Percentiles rank a stretch among this genome's conserved stretches.
These are phyloP conservation scores for Trichechus manatus DNA, from an alignment of 2,113 vertebrate genomes.

Conservation along the genomic window DNA sequence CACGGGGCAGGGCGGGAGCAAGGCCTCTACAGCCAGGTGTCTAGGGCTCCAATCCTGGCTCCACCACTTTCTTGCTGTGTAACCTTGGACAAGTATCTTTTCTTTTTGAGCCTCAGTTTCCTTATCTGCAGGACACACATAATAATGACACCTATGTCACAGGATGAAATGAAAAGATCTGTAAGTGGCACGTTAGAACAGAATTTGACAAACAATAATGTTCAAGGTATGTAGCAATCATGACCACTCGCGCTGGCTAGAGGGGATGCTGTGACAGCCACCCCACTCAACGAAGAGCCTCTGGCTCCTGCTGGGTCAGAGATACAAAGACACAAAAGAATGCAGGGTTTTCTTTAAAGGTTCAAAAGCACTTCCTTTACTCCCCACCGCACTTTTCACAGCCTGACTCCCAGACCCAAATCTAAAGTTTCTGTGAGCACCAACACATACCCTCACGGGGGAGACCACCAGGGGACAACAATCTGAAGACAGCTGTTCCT, in stretches of 20 bases:
- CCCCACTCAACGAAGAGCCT: rapidly evolving
- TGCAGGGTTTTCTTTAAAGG: neutral
- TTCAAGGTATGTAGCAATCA: rapidly evolving
- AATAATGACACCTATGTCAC: rapidly evolving
- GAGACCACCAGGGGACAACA: too few relatives aligned
- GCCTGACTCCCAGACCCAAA: neutral
- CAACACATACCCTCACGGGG: neutral
- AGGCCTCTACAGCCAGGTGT: neutral
- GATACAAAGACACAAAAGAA: rapidly evolving
- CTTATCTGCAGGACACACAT: neutral
- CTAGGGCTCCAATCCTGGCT: neutral
- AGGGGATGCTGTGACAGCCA: rapidly evolving
- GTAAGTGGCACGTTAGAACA: rapidly evolving
- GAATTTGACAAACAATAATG: rapidly evolving
- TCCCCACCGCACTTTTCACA: neutral
- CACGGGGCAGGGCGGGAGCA: rapidly evolving
- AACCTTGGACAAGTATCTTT: rapidly evolving
- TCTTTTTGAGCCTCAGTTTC: neutral
- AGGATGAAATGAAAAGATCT: rapidly evolving
- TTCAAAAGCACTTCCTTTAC: neutral
- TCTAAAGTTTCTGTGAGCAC: rapidly evolving
- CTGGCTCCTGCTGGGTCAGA: neutral
- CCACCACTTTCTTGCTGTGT: neutral
- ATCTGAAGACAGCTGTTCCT: neutral
- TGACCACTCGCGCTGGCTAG: neutral